A percentile compares a stretch with the other conserved stretches of the same genome.
These are phyloP conservation scores for Dipodomys ordii DNA, from an alignment of 2,113 vertebrate species.

Conservation along the genomic window DNA sequence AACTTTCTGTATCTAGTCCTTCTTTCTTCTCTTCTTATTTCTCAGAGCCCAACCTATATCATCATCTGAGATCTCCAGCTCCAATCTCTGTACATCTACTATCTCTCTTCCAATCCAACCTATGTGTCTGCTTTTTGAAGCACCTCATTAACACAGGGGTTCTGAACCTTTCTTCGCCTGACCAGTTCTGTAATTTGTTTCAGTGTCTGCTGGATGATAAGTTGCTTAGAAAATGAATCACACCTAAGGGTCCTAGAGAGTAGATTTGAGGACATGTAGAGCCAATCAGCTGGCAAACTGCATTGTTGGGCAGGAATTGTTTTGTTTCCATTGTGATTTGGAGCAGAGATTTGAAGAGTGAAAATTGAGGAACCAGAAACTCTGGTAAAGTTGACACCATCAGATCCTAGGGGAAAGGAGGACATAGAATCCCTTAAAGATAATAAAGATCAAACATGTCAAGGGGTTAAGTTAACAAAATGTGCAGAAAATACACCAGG, in stretches of 20 bases:
- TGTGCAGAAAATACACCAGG: background rate
- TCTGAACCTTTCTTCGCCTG: background rate
- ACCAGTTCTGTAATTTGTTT: background rate
- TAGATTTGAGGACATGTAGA: background rate
- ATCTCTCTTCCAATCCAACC: background rate
- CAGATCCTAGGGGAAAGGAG: background rate
- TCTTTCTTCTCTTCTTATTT: background rate
- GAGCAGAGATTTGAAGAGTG: background rate
- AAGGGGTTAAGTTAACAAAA: background rate
- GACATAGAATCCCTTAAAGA: background rate
- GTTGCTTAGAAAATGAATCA: background rate
- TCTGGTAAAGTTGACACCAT: background rate
- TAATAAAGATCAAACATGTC: background rate
- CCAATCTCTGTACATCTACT: background rate
- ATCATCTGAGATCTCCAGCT: background rate
- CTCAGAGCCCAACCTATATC: background rate
- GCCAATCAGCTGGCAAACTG: background rate
- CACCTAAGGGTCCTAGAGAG: background rate
- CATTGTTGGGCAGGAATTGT: background rate
- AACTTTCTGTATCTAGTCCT: background rate
- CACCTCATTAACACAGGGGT: background rate
- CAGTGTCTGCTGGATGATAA: background rate
- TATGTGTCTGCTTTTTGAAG: background rate
- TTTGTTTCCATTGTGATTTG: fast-evolving
- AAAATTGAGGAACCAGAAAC: background rate